These are phyloP conservation scores for Enoplosus armatus DNA, from an alignment of 2,797 vertebrate species.

Conservation along the genomic window DNA sequence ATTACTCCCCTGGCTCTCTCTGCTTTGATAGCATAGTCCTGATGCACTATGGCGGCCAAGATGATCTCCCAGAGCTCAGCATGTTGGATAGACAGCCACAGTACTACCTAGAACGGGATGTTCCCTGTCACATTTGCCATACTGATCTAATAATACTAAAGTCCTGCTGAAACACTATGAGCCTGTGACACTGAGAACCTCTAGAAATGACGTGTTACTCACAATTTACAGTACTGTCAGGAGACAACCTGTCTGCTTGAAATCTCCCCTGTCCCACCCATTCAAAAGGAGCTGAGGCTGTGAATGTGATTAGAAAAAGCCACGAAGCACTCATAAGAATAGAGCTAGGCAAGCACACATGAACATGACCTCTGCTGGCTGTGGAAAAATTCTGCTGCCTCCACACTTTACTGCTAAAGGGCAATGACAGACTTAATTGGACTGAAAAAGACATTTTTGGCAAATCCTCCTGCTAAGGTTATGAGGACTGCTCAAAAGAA, in stretches of 20 bases:
- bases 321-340: conserved; percentile 57
- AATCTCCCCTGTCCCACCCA: conserved; percentile 62
- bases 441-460: conserved; percentile 74
- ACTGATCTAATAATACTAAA: conserved; percentile 67
- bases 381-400: conserved; percentile 68
- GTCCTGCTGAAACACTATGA: conserved; percentile 67
- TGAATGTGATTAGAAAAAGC: conserved; percentile 65
- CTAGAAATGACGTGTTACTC: conserved; percentile 72
- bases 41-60: conserved; percentile 38
- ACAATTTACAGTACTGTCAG: conserved; percentile 71
- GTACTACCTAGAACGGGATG: conserved; percentile 30
- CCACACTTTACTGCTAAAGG: conserved; percentile 76
- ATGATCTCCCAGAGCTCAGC: conserved; percentile 40
- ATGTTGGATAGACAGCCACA: conserved; percentile 42
- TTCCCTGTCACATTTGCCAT: conserved; percentile 50
- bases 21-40: conserved; percentile 26
- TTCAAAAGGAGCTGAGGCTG: conserved; percentile 72
- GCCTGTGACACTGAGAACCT: conserved; percentile 56
- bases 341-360: conserved; percentile 59
- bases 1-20: conserved; percentile 19
- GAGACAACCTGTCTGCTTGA: conserved; percentile 63
- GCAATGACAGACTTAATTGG: conserved; percentile 78
- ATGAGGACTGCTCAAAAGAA: conserved; percentile 56
- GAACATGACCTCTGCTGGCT: conserved; percentile 76
- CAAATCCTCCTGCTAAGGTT: conserved; percentile 64